Evolutionary conservation across 2,113 vertebrate species (phyloP).

Genomic region (Takifugu bimaculatus): DNA sequence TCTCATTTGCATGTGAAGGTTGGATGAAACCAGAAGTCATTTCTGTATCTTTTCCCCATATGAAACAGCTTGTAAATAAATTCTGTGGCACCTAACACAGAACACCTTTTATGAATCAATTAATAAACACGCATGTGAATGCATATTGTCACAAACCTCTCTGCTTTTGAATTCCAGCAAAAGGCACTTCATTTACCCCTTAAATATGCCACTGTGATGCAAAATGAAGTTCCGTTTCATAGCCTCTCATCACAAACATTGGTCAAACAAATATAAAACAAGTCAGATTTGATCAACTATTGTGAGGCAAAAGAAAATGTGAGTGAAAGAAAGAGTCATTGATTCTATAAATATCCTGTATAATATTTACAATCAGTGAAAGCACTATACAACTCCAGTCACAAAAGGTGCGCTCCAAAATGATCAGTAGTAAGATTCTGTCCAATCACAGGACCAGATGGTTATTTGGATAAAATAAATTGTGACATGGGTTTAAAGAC

Average conservation of each 20-base stretch:
- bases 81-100: conserved; percentile 19
- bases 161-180: conserved; percentile 21
- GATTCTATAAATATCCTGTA: conserved; percentile 35
- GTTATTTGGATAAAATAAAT: conserved; percentile 19
- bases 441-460: conserved; percentile 23
- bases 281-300: conserved; percentile 31
- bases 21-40: neutral
- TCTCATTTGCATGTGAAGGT: conserved; percentile 13
- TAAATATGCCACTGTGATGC: conserved; percentile 14
- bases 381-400: conserved; percentile 8
- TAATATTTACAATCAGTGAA: conserved; percentile 51
- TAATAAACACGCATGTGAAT: conserved; percentile 26
- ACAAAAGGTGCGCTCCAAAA: conserved; percentile 29
- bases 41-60: neutral
- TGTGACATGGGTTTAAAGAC: conserved; percentile 1
- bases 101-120: conserved; percentile 16
- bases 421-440: conserved; percentile 59
- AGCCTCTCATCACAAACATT: conserved; percentile 27
- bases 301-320: conserved; percentile 14
- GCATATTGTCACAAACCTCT: conserved; percentile 19
- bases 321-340: conserved; percentile 18
- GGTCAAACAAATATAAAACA: conserved; percentile 21
- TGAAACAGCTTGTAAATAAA: neutral
- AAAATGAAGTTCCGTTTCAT: conserved; percentile 24
- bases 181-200: conserved; percentile 57